Percentiles rank a stretch among this genome's conserved stretches.
phyloP scores from a whole-genome alignment of 2,888 invertebrate species.

The Drosophila cognata region DNA sequence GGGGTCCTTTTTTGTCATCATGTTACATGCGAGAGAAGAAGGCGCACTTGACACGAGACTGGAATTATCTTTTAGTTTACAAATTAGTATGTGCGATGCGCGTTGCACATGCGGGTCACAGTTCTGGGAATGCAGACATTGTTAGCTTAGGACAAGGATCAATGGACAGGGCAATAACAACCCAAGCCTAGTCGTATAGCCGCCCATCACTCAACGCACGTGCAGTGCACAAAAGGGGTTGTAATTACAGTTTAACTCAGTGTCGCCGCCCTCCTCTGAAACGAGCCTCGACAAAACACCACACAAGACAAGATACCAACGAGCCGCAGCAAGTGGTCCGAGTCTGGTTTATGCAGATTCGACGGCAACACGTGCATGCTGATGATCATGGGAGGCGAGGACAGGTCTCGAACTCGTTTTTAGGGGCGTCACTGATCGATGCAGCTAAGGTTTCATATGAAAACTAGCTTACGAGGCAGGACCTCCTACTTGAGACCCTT shows the following conservation, averaged over 20 bases:
- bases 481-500: conserved; percentile 66
- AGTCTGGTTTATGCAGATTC: conserved; percentile 63
- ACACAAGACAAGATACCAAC: conserved; percentile 28
- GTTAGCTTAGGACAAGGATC: conserved; percentile 70
- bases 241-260: conserved; percentile 70
- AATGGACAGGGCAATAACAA: conserved; percentile 36
- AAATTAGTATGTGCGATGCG: conserved; percentile 69
- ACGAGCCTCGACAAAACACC: conserved; percentile 29
- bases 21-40: conserved; percentile 55
- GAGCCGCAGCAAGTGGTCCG: conserved; percentile 39
- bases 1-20: conserved; percentile 71
- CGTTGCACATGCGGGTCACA: conserved; percentile 60
- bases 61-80: conserved; percentile 69
- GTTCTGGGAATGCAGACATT: conserved; percentile 60
- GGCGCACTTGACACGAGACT: conserved; percentile 72
- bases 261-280: conserved; percentile 63
- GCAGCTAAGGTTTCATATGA: conserved; percentile 48
- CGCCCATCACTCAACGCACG: conserved; percentile 72
- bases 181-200: conserved; percentile 14
- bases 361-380: conserved; percentile 66
- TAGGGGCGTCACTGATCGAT: conserved; percentile 56
- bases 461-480: conserved; percentile 32
- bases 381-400: conserved; percentile 54
- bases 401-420: conserved; percentile 60
- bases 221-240: conserved; percentile 71